These are phyloP conservation scores for Balaenoptera acutorostrata DNA, from an alignment of 2,113 vertebrate genomes.

Conservation along the genomic window DNA sequence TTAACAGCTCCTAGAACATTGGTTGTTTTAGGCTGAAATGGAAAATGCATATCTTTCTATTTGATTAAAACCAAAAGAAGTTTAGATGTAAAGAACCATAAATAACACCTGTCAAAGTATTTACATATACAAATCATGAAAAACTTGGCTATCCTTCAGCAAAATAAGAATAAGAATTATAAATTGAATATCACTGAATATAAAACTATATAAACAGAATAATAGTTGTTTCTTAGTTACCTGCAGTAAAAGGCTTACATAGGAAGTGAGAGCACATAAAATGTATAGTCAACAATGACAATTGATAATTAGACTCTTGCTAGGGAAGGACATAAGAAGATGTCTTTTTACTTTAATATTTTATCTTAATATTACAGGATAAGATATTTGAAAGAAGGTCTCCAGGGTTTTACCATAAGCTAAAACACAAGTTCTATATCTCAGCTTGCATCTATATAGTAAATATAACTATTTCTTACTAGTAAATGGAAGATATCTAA, in stretches of 20 bases:
- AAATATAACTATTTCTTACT: conserved; percentile 1
- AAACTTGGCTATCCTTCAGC: background rate
- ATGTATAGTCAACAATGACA: background rate
- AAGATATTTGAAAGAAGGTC: background rate
- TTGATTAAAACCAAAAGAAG: conserved; percentile 31
- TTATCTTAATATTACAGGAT: background rate
- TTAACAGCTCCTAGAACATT: conserved; percentile 98
- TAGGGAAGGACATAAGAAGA: background rate
- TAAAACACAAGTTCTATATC: background rate
- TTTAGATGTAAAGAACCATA: conserved; percentile 1
- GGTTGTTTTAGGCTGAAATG: conserved; percentile 93
- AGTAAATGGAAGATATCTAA: background rate
- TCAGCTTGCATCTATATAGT: background rate
- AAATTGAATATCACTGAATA: background rate
- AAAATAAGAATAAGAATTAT: background rate
- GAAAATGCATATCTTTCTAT: conserved; percentile 72
- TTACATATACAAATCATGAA: conserved; percentile 6
- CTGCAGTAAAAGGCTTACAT: background rate
- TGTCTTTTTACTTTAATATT: background rate
- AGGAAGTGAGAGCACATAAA: background rate
- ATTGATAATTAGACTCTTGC: background rate
- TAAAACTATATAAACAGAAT: background rate
- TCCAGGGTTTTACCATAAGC: background rate
- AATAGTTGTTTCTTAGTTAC: background rate
- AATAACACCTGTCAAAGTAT: conserved; percentile 60